These are phyloP conservation scores for Carollia perspicillata DNA, from an alignment of 2,113 vertebrate species.

Conservation along the genomic window DNA sequence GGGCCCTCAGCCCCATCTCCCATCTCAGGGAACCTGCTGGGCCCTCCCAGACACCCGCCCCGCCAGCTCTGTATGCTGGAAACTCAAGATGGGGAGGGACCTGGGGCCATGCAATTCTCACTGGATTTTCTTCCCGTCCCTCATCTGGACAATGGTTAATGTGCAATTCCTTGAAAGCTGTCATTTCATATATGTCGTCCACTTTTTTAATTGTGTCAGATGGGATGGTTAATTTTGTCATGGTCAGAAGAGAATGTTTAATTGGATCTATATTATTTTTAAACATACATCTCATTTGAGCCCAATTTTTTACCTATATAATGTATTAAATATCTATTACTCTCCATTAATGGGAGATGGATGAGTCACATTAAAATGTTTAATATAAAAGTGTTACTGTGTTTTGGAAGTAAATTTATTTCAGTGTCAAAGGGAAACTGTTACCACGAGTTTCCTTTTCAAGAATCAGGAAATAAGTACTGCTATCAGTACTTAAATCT, in stretches of 20 bases:
- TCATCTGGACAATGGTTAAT: not conserved
- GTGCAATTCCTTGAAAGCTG: not conserved
- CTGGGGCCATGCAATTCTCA: not conserved
- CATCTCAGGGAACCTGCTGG: not conserved
- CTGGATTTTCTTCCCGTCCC: not conserved
- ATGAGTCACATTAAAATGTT: slow-evolving; percentile 1
- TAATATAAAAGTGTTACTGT: not conserved
- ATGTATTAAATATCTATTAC: not conserved
- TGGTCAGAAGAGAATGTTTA: not conserved
- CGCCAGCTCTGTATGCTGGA: not conserved
- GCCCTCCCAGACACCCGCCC: not conserved
- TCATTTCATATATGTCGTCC: not conserved
- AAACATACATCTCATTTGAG: not conserved
- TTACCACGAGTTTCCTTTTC: slow-evolving; percentile 47
- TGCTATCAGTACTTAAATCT: slow-evolving; percentile 20
- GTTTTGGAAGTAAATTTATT: not conserved
- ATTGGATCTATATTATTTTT: not conserved
- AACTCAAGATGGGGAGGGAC: not conserved
- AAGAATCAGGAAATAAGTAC: slow-evolving; percentile 63
- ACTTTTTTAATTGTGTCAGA: not conserved
- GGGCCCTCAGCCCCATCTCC: not conserved
- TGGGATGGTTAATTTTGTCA: not conserved
- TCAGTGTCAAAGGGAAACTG: slow-evolving; percentile 10
- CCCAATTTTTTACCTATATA: not conserved
- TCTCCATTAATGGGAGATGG: not conserved